These are phyloP conservation scores for Tribolium madens DNA, from an alignment of 1,140 invertebrate genomes.

Conservation along the genomic window DNA sequence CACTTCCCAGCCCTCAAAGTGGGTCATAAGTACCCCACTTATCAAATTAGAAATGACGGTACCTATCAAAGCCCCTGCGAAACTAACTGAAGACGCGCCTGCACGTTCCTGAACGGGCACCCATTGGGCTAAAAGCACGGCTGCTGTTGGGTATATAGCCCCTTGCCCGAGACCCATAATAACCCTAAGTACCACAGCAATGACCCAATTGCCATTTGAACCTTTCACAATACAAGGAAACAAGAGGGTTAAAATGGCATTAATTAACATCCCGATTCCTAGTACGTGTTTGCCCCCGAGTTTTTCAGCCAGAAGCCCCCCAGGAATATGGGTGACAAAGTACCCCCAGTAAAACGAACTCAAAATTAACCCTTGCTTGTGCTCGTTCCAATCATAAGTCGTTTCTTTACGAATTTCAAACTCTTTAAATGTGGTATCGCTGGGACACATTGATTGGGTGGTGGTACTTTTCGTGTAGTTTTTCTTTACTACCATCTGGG, in stretches of 20 bases:
- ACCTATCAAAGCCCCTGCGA: neutral
- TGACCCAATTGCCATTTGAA: constrained; percentile 70
- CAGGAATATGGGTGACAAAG: constrained; percentile 79
- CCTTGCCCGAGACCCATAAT: constrained; percentile 77
- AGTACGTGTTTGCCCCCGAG: constrained; percentile 83
- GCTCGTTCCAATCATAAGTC: constrained; percentile 76
- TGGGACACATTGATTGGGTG: constrained; percentile 77
- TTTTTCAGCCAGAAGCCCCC: constrained; percentile 76
- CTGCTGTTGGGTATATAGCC: neutral
- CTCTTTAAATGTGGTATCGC: constrained; percentile 79
- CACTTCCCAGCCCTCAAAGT: neutral
- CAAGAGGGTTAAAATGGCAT: constrained; percentile 79
- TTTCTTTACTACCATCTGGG: constrained; percentile 83
- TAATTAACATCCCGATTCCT: constrained; percentile 78
- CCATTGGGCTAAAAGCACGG: neutral
- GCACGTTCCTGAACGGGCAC: neutral
- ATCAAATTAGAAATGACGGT: neutral
- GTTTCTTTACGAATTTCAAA: constrained; percentile 77
- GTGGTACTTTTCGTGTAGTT: constrained; percentile 74
- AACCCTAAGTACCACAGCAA: constrained; percentile 75
- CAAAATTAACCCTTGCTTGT: constrained; percentile 74
- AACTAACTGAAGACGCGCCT: neutral
- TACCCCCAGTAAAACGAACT: constrained; percentile 83
- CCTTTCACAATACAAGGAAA: constrained; percentile 75
- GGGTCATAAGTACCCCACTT: neutral